Percentiles rank a stretch among this genome's conserved stretches.
Evolutionary conservation across 2,113 vertebrate species (phyloP).

Genomic region (Dicaeum eximium): DNA sequence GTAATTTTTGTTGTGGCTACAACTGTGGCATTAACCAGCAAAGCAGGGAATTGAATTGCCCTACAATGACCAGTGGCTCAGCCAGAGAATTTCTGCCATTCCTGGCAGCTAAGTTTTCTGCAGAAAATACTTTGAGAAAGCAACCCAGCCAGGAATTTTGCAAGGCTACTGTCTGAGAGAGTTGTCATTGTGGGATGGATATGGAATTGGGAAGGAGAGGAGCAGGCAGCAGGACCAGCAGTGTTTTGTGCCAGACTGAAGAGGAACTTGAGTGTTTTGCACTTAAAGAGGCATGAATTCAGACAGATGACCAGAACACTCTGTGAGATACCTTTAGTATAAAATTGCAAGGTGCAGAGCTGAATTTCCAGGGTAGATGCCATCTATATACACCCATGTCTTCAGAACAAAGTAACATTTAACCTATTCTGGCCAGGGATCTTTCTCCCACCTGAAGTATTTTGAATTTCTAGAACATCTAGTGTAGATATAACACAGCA

Average conservation of each 20-base stretch:
- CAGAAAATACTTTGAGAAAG: background rate
- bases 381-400: background rate
- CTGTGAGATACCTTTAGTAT: background rate
- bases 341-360: background rate
- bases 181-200: background rate
- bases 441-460: background rate
- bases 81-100: constrained; percentile 1
- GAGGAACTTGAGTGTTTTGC: background rate
- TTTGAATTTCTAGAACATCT: background rate
- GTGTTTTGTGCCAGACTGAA: background rate
- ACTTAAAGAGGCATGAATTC: background rate
- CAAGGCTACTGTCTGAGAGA: background rate
- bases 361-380: background rate
- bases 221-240: background rate
- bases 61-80: background rate
- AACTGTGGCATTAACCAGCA: background rate
- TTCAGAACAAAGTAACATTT: background rate
- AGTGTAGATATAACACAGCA: background rate
- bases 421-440: background rate
- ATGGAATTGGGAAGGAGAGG: background rate
- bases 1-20: background rate
- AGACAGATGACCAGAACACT: background rate
- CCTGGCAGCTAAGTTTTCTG: background rate
- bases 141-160: background rate
- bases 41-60: constrained; percentile 3